These are phyloP conservation scores for Phasia obesa DNA, from an alignment of 2,888 invertebrate species.

Conservation along the genomic window DNA sequence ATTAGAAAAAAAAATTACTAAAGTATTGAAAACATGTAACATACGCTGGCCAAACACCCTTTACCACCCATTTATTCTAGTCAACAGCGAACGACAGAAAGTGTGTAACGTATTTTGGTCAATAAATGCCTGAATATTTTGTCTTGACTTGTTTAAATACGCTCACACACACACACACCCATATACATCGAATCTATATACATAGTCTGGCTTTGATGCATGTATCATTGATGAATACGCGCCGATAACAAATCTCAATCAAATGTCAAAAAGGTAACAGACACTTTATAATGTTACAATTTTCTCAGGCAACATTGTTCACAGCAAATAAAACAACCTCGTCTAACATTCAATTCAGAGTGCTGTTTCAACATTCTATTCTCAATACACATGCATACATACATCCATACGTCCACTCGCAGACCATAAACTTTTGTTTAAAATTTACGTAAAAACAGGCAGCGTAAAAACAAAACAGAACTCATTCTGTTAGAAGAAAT, in stretches of 20 bases:
- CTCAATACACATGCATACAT: background rate
- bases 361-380: slow-evolving; percentile 38
- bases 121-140: slow-evolving; percentile 41
- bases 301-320: slow-evolving; percentile 74
- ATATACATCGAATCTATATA: background rate
- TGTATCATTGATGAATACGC: slow-evolving; percentile 80
- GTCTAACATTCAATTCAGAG: slow-evolving; percentile 29
- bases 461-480: slow-evolving; percentile 18
- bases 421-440: slow-evolving; percentile 47
- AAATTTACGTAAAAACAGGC: slow-evolving; percentile 21
- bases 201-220: slow-evolving; percentile 76
- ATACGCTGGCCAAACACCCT: slow-evolving; percentile 47
- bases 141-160: slow-evolving; percentile 22
- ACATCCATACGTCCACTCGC: slow-evolving; percentile 8
- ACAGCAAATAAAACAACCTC: background rate
- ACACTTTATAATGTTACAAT: slow-evolving; percentile 81
- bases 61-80: background rate
- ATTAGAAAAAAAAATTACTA: slow-evolving; percentile 53
- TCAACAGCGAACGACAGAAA: background rate
- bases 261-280: slow-evolving; percentile 83
- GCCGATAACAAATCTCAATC: slow-evolving; percentile 81
- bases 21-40: slow-evolving; percentile 59
- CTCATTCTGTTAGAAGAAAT: slow-evolving; percentile 14
- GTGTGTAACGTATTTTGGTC: slow-evolving; percentile 45
- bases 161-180: background rate